Evolutionary conservation across 2,888 invertebrate genomes (phyloP).

Genomic region (Pristionchus mayeri): DNA sequence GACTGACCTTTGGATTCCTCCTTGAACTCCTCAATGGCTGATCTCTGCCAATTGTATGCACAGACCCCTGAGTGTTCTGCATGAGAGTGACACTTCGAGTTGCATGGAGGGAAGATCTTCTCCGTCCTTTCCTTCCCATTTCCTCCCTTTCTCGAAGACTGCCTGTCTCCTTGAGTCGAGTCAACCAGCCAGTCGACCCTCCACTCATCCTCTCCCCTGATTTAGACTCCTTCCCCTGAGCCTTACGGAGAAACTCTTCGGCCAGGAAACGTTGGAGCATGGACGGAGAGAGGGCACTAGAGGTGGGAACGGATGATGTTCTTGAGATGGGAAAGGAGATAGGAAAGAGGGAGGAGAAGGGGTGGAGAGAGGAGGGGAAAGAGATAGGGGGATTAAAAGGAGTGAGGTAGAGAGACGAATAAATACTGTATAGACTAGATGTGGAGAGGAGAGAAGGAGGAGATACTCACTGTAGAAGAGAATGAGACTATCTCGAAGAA

Average conservation of each 20-base stretch:
- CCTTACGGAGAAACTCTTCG: conserved; percentile 39
- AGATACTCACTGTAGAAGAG: background rate
- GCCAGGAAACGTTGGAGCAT: conserved; percentile 46
- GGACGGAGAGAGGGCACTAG: background rate
- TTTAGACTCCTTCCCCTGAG: background rate
- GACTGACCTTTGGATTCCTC: conserved; percentile 42
- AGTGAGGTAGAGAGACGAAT: background rate
- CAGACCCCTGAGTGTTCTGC: background rate
- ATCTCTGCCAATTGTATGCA: background rate
- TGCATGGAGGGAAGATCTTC: conserved; percentile 23
- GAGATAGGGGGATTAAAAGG: conserved; percentile 39
- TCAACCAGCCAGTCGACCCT: background rate
- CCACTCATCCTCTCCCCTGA: conserved; percentile 11
- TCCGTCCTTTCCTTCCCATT: conserved; percentile 27
- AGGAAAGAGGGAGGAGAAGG: background rate
- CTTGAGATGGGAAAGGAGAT: conserved; percentile 16
- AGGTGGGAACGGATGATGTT: conserved; percentile 8
- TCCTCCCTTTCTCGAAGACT: conserved; percentile 32
- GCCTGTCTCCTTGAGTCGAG: conserved; percentile 15
- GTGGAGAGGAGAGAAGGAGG: background rate
- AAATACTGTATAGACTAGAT: conserved; percentile 1
- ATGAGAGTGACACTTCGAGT: conserved; percentile 41
- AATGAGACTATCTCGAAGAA: conserved; percentile 1
- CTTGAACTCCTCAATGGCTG: conserved; percentile 27
- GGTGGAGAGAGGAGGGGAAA: conserved; percentile 23